Base-by-base conservation (phyloP, 2,797 vertebrate species). In the Chanos chanos region DNA sequence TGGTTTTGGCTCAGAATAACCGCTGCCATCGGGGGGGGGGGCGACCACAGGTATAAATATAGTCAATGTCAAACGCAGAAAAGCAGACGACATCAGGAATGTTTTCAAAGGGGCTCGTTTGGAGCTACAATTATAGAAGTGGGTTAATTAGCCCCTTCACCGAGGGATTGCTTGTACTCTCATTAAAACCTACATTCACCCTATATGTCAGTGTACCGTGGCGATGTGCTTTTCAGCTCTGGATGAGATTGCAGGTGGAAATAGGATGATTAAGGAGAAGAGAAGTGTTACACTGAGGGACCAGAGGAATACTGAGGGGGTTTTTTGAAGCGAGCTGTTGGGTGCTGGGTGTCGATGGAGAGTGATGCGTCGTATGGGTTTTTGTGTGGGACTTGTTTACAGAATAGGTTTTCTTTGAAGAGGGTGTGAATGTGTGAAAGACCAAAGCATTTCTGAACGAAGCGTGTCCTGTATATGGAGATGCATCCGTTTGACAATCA, bases 101-200 rank as follows among this genome's bases (percentile, higher is more conserved):
- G 82, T 83, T 86, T 85, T 85, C 85, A 81, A 85, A 86, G 81
- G 77, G 81, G 13, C 33, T 58, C 47, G 9, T 63, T 73, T 72
- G 50, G 59, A 80, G 51, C 80, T 78, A 81, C 87, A 85, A 88
- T 89, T 89, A 88, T 86, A 87, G 81, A 89, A 88, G 75, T 88
- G 80, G 88, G 89, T 83, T 89, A 90, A 90, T 90, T 83, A 86
- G 79, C 72, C 60, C n/a, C 10, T 66, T 52, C 61, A 48, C 51
- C 63, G 37, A 24, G 75, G 75, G 72, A 70, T 60, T 59, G 55
- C 40, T n/a, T 40, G 50, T 52, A 68, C 39, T 47, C 73, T 72
- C 66, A 70, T 64, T 69, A 69, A 70, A n/a, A 59, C 60, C 59
- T 59, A 53, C 28, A 67, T 67, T 58, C 52, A 60, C 27, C 10